Percentiles rank a stretch among this genome's conserved stretches.
phyloP scores from a whole-genome alignment of 2,888 invertebrate genomes.

The Lamellibrachia columna region DNA sequence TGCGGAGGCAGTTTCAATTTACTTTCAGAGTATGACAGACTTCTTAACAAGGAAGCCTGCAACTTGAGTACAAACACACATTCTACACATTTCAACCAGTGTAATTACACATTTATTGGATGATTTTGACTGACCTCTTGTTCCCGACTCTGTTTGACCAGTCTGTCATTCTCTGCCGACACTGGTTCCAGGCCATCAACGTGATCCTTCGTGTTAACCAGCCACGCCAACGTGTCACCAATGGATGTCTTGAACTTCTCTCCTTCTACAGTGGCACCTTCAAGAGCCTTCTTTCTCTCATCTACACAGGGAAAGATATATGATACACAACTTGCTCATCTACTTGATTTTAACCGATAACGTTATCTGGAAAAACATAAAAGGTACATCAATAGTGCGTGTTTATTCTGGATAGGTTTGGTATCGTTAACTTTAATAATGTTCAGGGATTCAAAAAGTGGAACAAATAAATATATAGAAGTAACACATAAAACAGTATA shows the following conservation, averaged over 20 bases:
- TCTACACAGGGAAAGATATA: constrained; percentile 26
- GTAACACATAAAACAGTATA: background rate
- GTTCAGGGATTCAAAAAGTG: background rate
- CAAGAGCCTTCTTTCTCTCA: constrained; percentile 82
- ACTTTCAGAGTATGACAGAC: no score
- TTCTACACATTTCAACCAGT: background rate
- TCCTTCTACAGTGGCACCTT: constrained; percentile 83
- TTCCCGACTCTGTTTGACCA: constrained; percentile 86
- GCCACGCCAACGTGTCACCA: constrained; percentile 88
- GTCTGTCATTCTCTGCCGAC: constrained; percentile 83
- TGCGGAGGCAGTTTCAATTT: no score
- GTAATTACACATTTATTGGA: background rate
- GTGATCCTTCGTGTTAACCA: constrained; percentile 72
- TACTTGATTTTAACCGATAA: background rate
- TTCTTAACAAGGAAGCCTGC: no score
- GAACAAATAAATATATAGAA: background rate
- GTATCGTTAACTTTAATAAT: background rate
- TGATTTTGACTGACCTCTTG: constrained; percentile 74
- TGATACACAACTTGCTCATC: background rate
- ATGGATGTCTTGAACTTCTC: constrained; percentile 90
- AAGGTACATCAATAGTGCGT: no score
- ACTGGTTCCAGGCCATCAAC: constrained; percentile 68
- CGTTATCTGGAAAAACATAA: background rate
- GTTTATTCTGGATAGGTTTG: background rate
- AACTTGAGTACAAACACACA: no score